Base-by-base conservation (phyloP, 1,140 invertebrate species). In the Antheraea pernyi region DNA sequence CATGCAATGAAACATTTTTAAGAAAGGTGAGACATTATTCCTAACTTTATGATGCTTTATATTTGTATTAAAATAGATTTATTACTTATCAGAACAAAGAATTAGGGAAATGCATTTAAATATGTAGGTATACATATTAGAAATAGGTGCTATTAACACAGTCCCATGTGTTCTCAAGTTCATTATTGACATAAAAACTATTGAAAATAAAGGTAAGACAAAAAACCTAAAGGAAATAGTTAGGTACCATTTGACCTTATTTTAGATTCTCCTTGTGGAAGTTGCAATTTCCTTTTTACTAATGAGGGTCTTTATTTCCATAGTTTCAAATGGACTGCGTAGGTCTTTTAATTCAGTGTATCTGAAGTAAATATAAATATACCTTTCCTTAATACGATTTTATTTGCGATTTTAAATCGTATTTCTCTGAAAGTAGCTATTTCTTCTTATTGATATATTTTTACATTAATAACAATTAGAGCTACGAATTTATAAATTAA, bases 1-100 rank as follows among this genome's bases (percentile, higher is more conserved):
- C 95, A 67, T 97, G 96, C 90, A 96, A 96, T 83, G 95, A 95
- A 86, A 87, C 94, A 64, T 96, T 96, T 88, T 93, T 96, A 65
- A 93, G 94, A 86, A 96, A 96, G 95, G 96, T 96, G 93, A 81
- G 79, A 70, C 39, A 42, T 42, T 42, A 53, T 53, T 13, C 16
- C 13, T 53, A 53, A 16, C 7, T 42, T 3, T 42, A 42, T 42
- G 7, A 42, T 1, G 39, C 22, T 30, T 30, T 30, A 30, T 30
- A 30, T 1, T 4, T 30, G 22, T 30, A 30, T 30, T 30, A 30
- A 42, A 42, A 42, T 39, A 39, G 37, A 5, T 42, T 42, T 42
- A 42, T 42, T 42, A 42, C 0, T 42, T 11, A 42, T 42, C 7
- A 11, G 2, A 3, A 42, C 11, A 42, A 42, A 42, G 39, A 9